phyloP scores from a whole-genome alignment of 2,888 invertebrate species.

The Sminthurides aquaticus region DNA sequence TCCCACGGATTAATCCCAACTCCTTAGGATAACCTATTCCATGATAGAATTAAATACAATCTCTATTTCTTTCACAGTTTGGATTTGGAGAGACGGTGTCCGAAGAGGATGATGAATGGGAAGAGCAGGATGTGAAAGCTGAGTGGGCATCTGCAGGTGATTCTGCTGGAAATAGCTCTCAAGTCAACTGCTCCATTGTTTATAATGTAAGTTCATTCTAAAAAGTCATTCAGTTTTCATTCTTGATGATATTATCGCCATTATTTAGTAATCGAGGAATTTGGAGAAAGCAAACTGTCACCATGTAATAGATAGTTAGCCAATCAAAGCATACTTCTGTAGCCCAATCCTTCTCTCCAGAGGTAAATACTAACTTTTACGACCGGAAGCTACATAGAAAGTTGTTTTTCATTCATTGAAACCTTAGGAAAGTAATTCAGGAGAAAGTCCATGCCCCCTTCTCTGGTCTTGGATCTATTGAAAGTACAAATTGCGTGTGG shows the following conservation, averaged over 20 bases:
- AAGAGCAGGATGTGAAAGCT: conserved; percentile 59
- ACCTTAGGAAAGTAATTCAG: neutral
- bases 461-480: too few species aligned
- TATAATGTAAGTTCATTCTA: conserved; percentile 34
- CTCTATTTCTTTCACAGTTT: conserved; percentile 52
- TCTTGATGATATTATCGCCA: neutral
- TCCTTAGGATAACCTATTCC: too few species aligned
- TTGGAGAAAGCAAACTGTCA: too few species aligned
- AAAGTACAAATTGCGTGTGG: too few species aligned
- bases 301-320: too few species aligned
- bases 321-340: too few species aligned
- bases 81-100: conserved; percentile 73
- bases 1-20: too few species aligned
- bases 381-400: neutral
- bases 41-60: too few species aligned
- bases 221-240: conserved; percentile 49
- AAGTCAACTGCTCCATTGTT: conserved; percentile 38
- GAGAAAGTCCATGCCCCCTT: neutral
- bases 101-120: conserved; percentile 74
- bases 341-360: too few species aligned
- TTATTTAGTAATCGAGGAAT: neutral
- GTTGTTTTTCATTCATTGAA: neutral
- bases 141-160: conserved; percentile 42
- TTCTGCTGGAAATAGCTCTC: conserved; percentile 45
- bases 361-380: neutral